Evolutionary conservation across 2,888 invertebrate species (phyloP).

Genomic region (Nebria brevicollis): DNA sequence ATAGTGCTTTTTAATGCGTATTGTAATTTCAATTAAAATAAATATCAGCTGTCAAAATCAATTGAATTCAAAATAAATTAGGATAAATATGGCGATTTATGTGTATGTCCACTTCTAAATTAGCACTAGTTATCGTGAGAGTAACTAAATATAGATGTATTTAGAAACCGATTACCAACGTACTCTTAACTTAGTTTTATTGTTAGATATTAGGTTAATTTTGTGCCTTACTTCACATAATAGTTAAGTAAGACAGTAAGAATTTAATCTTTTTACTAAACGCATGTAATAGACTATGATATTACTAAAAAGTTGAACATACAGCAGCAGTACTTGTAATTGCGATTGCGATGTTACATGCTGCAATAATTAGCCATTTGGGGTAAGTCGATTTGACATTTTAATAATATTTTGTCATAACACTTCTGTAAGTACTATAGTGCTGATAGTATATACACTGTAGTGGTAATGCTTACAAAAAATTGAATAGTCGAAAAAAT

Average conservation of each 20-base stretch:
- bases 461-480: no score
- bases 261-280: neutral
- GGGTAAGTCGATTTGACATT: constrained; percentile 62
- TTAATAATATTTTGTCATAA: neutral
- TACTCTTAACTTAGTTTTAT: neutral
- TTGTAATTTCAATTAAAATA: no score
- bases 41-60: no score
- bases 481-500: no score
- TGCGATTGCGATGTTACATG: constrained; percentile 64
- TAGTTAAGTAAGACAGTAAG: neutral
- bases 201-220: neutral
- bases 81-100: no score
- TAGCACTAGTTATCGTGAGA: no score
- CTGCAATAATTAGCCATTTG: constrained; percentile 66
- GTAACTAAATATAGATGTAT: no score
- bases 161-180: neutral
- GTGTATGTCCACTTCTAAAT: no score
- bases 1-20: no score
- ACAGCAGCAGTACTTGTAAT: constrained; percentile 59
- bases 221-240: constrained; percentile 16
- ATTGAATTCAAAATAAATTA: no score
- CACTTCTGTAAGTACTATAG: no score
- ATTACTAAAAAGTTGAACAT: constrained; percentile 10
- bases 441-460: neutral
- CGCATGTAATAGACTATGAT: constrained; percentile 18